Conservation (phyloP, 2,113 vertebrate genomes). For the Mustela lutreola region DNA sequence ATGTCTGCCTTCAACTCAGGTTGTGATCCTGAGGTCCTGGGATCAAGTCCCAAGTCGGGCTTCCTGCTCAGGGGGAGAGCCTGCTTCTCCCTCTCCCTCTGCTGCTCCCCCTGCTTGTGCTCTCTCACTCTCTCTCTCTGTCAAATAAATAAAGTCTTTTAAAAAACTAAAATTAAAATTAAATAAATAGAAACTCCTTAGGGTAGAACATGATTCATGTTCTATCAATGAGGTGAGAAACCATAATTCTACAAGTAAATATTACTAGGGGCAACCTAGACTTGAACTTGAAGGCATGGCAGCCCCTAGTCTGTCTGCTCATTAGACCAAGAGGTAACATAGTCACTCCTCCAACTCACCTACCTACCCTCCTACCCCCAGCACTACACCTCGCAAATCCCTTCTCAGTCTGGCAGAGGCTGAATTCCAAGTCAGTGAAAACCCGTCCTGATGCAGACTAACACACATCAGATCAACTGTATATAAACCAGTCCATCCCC, state of each 20-base stretch:
- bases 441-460: neutral
- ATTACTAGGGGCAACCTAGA: neutral
- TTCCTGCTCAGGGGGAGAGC: neutral
- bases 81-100: too few relatives aligned
- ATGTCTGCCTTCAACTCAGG: neutral
- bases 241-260: slow-evolving; percentile 49
- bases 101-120: neutral
- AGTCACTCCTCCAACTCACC: neutral
- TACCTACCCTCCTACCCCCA: neutral
- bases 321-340: neutral
- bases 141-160: neutral
- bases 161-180: neutral
- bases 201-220: slow-evolving; percentile 8
- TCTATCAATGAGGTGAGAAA: slow-evolving; percentile 18
- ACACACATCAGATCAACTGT: neutral
- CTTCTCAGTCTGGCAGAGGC: neutral
- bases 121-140: neutral
- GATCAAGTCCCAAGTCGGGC: neutral
- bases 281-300: neutral
- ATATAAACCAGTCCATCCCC: neutral
- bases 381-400: neutral
- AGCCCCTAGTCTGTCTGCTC: neutral
- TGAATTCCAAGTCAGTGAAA: neutral
- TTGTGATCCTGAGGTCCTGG: neutral
- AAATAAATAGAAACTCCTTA: neutral